Evolutionary conservation across 2,888 invertebrate genomes (phyloP), one percentile per base, ranked within the genome.

Genomic region (Candidula unifasciata): DNA sequence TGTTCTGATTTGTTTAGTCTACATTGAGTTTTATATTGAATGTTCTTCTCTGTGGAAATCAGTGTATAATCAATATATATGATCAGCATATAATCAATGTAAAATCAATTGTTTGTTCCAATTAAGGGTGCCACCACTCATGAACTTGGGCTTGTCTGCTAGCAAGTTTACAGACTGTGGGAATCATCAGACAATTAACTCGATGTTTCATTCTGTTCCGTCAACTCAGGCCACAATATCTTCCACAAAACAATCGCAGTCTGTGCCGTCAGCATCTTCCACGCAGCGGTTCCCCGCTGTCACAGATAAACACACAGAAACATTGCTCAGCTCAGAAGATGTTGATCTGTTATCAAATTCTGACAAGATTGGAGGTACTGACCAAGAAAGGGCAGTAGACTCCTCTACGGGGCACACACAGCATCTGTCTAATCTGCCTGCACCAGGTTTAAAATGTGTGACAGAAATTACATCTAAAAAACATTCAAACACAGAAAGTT

Each of bases 101-200:
- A n/a, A n/a, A n/a, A n/a, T n/a, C n/a, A n/a, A n/a, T 54, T 10
- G 57, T 66, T 44, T 73, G 13, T 73, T 73, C n/a, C n/a, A 13
- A 52, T 91, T 27, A 89, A 94, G 94, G 91, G 92, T 94, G 86
- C 95, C 96, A 88, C 95, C 96, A 0, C 95, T 97, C 27, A 96
- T 95, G 86, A 96, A 95, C 93, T 93, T 97, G 30, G 96, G 96
- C 0, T 95, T 97, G n/a, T 96, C 96, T 91, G 96, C 96, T 24
- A 96, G 96, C 0, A 97, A 97, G 92, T 97, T 97, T 87, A 85
- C 87, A 27, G 91, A 90, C 52, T 18, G 71, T 33, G 64, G 80
- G 18, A 71, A 86, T 27, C 77, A 86, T 27, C 71, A 83, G 21
- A 88, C 81, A 64, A 90, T 90, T 13, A 86, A 87, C 13, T 52